These are phyloP conservation scores for Mycetomoellerius zeteki DNA, from an alignment of 1,140 invertebrate species.

Conservation along the genomic window DNA sequence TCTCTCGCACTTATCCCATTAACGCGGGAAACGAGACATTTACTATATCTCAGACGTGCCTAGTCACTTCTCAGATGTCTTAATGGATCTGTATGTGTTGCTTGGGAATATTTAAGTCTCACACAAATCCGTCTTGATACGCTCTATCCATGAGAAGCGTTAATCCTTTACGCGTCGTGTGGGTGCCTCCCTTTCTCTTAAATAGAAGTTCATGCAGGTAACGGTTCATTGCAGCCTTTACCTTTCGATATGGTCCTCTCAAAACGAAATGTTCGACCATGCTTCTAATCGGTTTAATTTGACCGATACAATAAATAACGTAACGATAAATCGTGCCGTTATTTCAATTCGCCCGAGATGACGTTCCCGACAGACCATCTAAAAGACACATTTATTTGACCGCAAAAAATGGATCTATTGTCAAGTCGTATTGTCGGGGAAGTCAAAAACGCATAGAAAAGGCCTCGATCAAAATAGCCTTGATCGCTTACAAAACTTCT, in stretches of 20 bases:
- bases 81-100: neutral
- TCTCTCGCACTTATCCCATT: constrained; percentile 39
- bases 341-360: constrained; percentile 14
- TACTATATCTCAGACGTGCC: neutral
- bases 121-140: constrained; percentile 51
- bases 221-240: constrained; percentile 64
- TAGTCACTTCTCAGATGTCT: neutral
- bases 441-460: constrained; percentile 33
- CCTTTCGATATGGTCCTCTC: constrained; percentile 28
- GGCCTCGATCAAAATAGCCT: neutral
- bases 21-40: neutral
- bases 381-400: constrained; percentile 73
- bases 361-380: constrained; percentile 5
- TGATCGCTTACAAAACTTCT: constrained; percentile 6
- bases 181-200: constrained; percentile 5
- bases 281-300: neutral
- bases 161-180: constrained; percentile 23
- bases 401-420: constrained; percentile 72
- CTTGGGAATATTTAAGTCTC: constrained; percentile 41
- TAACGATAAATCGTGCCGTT: neutral
- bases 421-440: constrained; percentile 39
- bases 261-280: constrained; percentile 1
- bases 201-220: constrained; percentile 59
- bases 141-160: constrained; percentile 63
- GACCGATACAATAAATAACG: constrained; percentile 1